Evolutionary conservation across 2,888 invertebrate genomes (phyloP).

Genomic region (Stramonita haemastoma): DNA sequence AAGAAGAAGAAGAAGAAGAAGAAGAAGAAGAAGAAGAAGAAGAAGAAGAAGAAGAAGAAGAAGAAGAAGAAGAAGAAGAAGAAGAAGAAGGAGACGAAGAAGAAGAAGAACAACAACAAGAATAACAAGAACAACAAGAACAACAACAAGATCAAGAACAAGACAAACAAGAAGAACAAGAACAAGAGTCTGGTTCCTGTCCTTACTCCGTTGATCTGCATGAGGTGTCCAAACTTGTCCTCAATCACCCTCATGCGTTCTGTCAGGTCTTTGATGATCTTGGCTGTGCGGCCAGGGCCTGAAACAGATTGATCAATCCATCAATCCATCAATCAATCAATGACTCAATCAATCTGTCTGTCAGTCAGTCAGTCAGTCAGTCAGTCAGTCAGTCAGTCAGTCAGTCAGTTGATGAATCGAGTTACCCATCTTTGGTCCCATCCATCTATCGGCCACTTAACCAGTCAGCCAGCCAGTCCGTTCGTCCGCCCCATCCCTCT

Average conservation of each 20-base stretch:
- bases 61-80: too few relatives aligned
- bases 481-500: background rate
- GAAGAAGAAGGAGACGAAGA: too few relatives aligned
- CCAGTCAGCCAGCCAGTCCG: background rate
- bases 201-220: constrained; percentile 51
- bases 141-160: too few relatives aligned
- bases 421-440: too few relatives aligned
- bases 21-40: too few relatives aligned
- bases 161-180: background rate
- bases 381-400: background rate
- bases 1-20: too few relatives aligned
- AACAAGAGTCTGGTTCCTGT: too few relatives aligned
- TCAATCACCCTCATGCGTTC: constrained; percentile 53
- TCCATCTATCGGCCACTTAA: background rate
- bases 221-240: constrained; percentile 54
- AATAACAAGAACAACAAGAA: too few relatives aligned
- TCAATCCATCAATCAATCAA: background rate
- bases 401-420: too few relatives aligned
- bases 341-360: background rate
- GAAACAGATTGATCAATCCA: constrained; percentile 19
- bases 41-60: too few relatives aligned
- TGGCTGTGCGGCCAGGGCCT: constrained; percentile 54
- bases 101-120: too few relatives aligned
- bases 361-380: background rate
- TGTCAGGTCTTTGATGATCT: constrained; percentile 52